These are phyloP conservation scores for Coryphaenoides rupestris DNA, from an alignment of 2,113 vertebrate species.

Conservation along the genomic window DNA sequence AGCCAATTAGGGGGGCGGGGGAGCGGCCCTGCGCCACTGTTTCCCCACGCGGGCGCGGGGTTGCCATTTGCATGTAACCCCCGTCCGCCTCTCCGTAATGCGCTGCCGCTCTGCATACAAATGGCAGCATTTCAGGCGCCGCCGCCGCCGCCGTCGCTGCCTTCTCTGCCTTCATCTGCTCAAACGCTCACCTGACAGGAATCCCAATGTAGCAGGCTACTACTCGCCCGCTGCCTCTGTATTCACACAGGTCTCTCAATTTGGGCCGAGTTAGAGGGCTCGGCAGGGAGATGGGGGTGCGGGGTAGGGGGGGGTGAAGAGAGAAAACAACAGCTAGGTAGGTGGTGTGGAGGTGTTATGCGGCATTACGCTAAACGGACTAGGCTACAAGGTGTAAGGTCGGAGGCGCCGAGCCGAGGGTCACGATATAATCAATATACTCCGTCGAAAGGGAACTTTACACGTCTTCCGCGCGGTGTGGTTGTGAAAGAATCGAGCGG, in stretches of 20 bases:
- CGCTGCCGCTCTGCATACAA: slow-evolving; percentile 73
- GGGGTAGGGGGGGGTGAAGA: not conserved
- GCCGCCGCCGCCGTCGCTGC: too few relatives aligned
- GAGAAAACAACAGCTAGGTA: not conserved
- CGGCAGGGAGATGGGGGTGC: too few relatives aligned
- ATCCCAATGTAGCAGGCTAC: slow-evolving; percentile 62
- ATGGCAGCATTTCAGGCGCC: slow-evolving; percentile 70
- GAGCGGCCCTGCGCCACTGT: slow-evolving; percentile 51
- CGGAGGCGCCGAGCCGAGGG: slow-evolving; percentile 17
- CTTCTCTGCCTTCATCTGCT: slow-evolving; percentile 65
- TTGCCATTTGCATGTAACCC: slow-evolving; percentile 78
- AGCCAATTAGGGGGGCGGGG: slow-evolving; percentile 65
- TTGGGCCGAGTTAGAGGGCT: slow-evolving; percentile 43
- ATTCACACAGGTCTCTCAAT: slow-evolving; percentile 46
- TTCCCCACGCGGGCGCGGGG: slow-evolving; percentile 50
- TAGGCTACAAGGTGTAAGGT: slow-evolving; percentile 33
- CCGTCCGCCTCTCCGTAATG: slow-evolving; percentile 69
- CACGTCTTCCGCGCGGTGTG: slow-evolving; percentile 6
- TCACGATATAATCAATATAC: slow-evolving; percentile 41
- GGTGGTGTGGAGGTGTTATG: slow-evolving; percentile 29
- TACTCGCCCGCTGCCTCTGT: slow-evolving; percentile 42
- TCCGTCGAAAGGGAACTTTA: slow-evolving; percentile 33
- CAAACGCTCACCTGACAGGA: slow-evolving; percentile 67
- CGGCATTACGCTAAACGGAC: slow-evolving; percentile 30
- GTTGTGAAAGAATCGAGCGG: slow-evolving; percentile 36